Base-by-base conservation (phyloP, 2,888 invertebrate species). In the Polydrusus tereticollis region DNA sequence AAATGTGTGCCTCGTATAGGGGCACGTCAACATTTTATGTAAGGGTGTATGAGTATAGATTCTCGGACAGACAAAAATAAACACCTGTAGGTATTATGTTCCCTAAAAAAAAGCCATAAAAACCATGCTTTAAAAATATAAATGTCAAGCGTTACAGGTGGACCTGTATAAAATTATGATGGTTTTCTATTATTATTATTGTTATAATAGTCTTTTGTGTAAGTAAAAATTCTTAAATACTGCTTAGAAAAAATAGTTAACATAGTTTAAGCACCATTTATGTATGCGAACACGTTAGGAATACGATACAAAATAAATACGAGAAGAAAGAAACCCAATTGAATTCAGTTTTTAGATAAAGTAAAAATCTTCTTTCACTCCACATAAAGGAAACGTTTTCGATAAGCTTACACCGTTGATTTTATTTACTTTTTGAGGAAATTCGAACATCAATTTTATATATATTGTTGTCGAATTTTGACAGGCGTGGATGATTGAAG, bases 311-410 rank as follows among this genome's bases (percentile, higher is more conserved):
- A 57, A 65, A 57, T 57, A 66, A 66, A 58, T 52, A 66, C 38
- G 36, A 43, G 43, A 43, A 57, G 55, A 66, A 66, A 57, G 66
- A 57, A 66, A 26, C 57, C 33, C 57, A 66, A 69, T 62, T 55
- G 60, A 41, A 60, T 60, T 60, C 52, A 41, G 60, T 52, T 69
- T 69, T 60, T 62, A 60, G 52, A 69, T 69, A 69, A 62, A 60
- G 68, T 47, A 69, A 43, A 57, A 60, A 60, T 59, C 47, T 52
- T 69, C 68, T 60, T 69, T 69, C 33, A 43, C 60, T 41, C 52
- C 50, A 52, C 26, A 69, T 60, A 69, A 69, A 69, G 68, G 68
- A 69, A 69, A 69, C 68, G 52, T 60, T 69, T 50, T 50, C 38
- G 68, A 69, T 69, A 60, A 69, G 68, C 68, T 60, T 62, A 50